A percentile compares a stretch with the other conserved stretches of the same genome.
These are phyloP conservation scores for Pterostichus niger DNA, from an alignment of 2,888 invertebrate species.

Conservation along the genomic window DNA sequence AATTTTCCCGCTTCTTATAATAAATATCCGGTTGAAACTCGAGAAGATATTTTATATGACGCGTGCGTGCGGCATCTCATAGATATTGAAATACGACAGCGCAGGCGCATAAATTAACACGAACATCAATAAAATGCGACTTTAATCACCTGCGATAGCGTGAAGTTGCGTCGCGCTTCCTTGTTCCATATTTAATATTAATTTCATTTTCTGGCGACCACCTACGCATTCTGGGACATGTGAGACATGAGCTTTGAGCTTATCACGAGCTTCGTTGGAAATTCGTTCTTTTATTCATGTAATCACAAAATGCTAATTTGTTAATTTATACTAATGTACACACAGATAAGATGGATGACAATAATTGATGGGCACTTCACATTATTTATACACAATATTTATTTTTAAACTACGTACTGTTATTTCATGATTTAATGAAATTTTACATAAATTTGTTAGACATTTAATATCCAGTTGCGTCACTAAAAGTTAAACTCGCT, in stretches of 20 bases:
- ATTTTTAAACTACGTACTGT: not conserved
- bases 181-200: constrained; percentile 63
- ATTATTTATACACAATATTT: not conserved
- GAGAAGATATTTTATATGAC: constrained; percentile 37
- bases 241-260: not conserved
- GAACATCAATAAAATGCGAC: constrained; percentile 61
- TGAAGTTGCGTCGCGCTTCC: constrained; percentile 31
- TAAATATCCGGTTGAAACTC: constrained; percentile 41
- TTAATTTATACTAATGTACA: constrained; percentile 31
- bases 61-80: constrained; percentile 48
- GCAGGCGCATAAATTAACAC: constrained; percentile 54
- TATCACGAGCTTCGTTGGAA: not conserved
- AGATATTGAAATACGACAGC: constrained; percentile 55
- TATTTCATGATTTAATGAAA: not conserved
- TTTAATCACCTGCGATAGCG: constrained; percentile 56
- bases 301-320: constrained; percentile 45
- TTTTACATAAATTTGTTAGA: not conserved
- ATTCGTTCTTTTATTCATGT: constrained; percentile 47
- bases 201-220: constrained; percentile 60
- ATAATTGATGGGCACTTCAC: constrained; percentile 19
- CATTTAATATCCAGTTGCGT: not conserved
- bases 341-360: not conserved
- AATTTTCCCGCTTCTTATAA: constrained; percentile 36
- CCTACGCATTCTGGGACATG: constrained; percentile 24
- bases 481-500: no score